phyloP scores from a whole-genome alignment of 2,888 invertebrate genomes.

The Sarcophaga rosellei region DNA sequence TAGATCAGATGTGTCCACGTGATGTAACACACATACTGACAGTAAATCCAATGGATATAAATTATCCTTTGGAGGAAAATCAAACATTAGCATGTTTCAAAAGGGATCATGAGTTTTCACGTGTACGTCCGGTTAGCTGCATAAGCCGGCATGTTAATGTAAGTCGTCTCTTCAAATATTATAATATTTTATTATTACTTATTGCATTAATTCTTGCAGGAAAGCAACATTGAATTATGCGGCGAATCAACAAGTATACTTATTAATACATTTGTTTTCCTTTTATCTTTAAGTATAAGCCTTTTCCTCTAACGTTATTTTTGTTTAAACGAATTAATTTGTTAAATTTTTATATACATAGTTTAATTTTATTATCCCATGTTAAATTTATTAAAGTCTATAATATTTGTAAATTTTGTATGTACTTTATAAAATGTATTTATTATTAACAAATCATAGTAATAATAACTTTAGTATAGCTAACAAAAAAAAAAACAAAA shows the following conservation, averaged over 20 bases:
- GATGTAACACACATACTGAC: slow-evolving; percentile 82
- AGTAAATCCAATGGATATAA: slow-evolving; percentile 80
- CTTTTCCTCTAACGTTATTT: slow-evolving; percentile 76
- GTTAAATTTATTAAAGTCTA: slow-evolving; percentile 41
- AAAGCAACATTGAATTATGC: slow-evolving; percentile 86
- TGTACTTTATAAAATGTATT: slow-evolving; percentile 54
- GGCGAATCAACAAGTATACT: slow-evolving; percentile 81
- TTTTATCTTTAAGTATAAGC: slow-evolving; percentile 74
- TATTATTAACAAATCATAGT: slow-evolving; percentile 38
- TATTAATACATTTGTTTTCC: slow-evolving; percentile 76
- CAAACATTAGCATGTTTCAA: slow-evolving; percentile 85
- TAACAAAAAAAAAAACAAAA: slow-evolving; percentile 7
- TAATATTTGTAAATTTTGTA: slow-evolving; percentile 66
- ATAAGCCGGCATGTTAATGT: slow-evolving; percentile 90
- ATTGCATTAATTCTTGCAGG: slow-evolving; percentile 78
- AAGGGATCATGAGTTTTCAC: slow-evolving; percentile 83
- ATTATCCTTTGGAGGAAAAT: slow-evolving; percentile 81
- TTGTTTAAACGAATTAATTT: slow-evolving; percentile 35
- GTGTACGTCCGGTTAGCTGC: slow-evolving; percentile 88
- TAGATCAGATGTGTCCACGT: slow-evolving; percentile 85
- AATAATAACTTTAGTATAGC: slow-evolving; percentile 58
- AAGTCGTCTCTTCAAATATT: slow-evolving; percentile 80
- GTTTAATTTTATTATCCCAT: slow-evolving; percentile 31
- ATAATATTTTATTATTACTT: slow-evolving; percentile 6
- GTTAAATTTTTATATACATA: slow-evolving; percentile 8